Evolutionary conservation across 2,113 vertebrate genomes (phyloP).

Genomic region (Spea multiplicata): DNA sequence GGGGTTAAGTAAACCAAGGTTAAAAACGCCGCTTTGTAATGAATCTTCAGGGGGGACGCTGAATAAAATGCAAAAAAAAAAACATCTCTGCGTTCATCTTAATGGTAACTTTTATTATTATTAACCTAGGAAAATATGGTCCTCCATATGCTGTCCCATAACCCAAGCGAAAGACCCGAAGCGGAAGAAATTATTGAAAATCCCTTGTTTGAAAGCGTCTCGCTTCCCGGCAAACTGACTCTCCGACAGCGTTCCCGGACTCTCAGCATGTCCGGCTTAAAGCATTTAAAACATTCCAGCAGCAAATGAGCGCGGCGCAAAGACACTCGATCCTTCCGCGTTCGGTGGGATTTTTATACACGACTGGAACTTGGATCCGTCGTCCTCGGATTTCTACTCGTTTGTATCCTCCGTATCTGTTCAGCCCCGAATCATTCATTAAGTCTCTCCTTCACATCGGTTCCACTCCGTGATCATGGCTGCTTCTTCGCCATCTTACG

Average conservation of each 20-base stretch:
- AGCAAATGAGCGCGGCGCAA: conserved; percentile 60
- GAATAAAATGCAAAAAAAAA: too few relatives aligned
- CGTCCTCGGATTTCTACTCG: too few relatives aligned
- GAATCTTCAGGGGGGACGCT: too few relatives aligned
- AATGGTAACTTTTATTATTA: neutral
- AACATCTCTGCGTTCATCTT: neutral
- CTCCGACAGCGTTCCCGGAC: conserved; percentile 90
- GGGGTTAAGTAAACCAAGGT: neutral
- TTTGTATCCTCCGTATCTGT: too few relatives aligned
- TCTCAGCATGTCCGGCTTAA: conserved; percentile 83
- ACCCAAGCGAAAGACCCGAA: conserved; percentile 83
- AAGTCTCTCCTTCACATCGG: too few relatives aligned
- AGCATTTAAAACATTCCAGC: conserved; percentile 75
- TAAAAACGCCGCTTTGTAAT: too few relatives aligned
- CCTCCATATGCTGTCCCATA: conserved; percentile 86
- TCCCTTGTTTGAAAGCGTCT: conserved; percentile 85
- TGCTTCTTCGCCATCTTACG: too few relatives aligned
- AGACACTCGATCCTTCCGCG: neutral
- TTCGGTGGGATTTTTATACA: neutral
- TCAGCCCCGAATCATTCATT: too few relatives aligned
- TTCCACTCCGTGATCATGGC: too few relatives aligned
- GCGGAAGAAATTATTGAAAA: conserved; percentile 85
- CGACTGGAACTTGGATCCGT: too few relatives aligned
- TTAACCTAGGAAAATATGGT: conserved; percentile 83
- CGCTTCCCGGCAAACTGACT: conserved; percentile 76